Conservation (phyloP, 2,797 vertebrate species). For the Monodelphis domestica region DNA sequence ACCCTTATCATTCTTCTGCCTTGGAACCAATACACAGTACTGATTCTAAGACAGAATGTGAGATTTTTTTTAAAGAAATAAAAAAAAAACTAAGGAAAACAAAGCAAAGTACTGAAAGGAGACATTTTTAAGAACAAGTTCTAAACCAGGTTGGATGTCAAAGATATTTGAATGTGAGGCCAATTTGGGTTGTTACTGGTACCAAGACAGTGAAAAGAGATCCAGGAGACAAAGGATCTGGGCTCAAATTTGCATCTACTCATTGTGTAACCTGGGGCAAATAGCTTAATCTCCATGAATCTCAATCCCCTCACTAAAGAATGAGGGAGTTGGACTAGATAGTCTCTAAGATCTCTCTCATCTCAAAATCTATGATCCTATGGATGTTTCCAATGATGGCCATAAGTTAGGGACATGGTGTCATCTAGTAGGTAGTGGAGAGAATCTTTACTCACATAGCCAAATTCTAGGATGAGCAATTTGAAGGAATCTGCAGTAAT, state of each 20-base stretch:
- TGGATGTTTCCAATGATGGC: not conserved
- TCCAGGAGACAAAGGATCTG: no score
- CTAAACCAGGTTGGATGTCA: not conserved
- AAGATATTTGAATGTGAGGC: not conserved
- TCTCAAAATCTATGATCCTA: not conserved
- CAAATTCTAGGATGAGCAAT: not conserved
- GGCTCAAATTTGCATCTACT: slow-evolving; percentile 4
- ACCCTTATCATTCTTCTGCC: no score
- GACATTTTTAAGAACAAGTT: not conserved
- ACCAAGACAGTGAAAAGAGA: not conserved
- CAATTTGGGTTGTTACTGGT: not conserved
- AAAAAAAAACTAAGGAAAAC: no score
- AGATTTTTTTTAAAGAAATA: no score
- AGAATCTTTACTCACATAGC: no score
- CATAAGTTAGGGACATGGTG: not conserved
- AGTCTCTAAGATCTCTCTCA: not conserved
- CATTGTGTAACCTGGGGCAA: not conserved
- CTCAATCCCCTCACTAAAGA: no score
- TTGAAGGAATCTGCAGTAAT: not conserved
- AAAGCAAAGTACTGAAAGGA: not conserved
- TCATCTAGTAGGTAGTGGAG: no score
- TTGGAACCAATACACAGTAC: no score
- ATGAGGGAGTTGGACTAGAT: not conserved
- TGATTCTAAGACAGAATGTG: no score
- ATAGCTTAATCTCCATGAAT: not conserved